Evolutionary conservation across 1,140 invertebrate genomes (phyloP).

Genomic region (Atta cephalotes): DNA sequence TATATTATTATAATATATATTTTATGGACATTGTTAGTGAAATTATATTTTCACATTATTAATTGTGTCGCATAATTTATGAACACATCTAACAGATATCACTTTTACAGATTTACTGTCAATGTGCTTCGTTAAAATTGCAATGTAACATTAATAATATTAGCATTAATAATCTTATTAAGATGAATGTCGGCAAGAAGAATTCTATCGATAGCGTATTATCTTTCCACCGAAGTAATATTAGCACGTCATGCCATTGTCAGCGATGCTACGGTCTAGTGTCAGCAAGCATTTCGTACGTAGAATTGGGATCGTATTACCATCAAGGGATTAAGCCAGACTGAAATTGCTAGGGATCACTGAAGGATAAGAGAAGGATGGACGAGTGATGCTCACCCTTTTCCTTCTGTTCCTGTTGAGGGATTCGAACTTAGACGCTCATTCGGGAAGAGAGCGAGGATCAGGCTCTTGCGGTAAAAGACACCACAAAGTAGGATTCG

Average conservation of each 20-base stretch:
- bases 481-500: conserved; percentile 61
- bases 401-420: conserved; percentile 50
- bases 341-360: conserved; percentile 73
- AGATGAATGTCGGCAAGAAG: conserved; percentile 6
- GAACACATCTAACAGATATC: background rate
- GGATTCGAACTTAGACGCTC: conserved; percentile 44
- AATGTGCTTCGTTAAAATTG: background rate
- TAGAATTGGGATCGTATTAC: conserved; percentile 79
- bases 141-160: background rate
- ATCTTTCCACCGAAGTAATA: conserved; percentile 55
- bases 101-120: background rate
- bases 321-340: conserved; percentile 80
- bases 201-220: conserved; percentile 23
- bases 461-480: conserved; percentile 52
- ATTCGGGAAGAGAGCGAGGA: conserved; percentile 27
- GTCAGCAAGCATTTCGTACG: conserved; percentile 77
- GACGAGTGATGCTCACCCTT: conserved; percentile 32
- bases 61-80: background rate
- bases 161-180: background rate
- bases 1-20: background rate
- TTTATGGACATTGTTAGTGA: background rate
- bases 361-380: conserved; percentile 69
- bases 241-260: conserved; percentile 64
- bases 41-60: background rate
- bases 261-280: conserved; percentile 67